phyloP scores from a whole-genome alignment of 2,797 vertebrate species.

The Sandelia bainsii region DNA sequence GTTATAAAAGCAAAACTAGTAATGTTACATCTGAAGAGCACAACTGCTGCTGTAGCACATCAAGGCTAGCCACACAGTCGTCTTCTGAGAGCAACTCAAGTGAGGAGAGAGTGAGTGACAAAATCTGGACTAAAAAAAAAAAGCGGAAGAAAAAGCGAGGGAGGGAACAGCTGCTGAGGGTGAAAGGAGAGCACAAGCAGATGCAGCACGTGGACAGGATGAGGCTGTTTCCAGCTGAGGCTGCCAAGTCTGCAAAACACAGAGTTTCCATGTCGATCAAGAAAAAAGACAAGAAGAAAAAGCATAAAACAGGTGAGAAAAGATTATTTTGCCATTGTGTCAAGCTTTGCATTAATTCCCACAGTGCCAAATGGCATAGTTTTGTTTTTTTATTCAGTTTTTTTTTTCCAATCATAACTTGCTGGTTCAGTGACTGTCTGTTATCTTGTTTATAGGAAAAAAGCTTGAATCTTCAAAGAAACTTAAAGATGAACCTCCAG shows the following conservation, averaged over 20 bases:
- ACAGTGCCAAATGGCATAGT: background rate
- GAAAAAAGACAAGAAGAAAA: conserved; percentile 92
- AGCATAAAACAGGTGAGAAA: conserved; percentile 90
- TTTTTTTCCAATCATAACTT: background rate
- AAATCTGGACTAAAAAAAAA: conserved; percentile 87
- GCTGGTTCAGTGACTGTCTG: background rate
- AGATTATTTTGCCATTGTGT: background rate
- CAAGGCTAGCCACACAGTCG: conserved; percentile 14
- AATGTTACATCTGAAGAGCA: conserved; percentile 37
- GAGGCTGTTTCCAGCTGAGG: conserved; percentile 82
- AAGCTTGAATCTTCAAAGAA: conserved; percentile 87
- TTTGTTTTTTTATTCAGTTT: background rate
- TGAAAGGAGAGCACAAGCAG: conserved; percentile 78
- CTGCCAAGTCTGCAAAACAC: conserved; percentile 84
- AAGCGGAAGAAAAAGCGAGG: conserved; percentile 92
- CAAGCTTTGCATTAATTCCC: background rate
- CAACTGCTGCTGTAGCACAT: conserved; percentile 48
- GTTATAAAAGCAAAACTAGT: conserved; percentile 44
- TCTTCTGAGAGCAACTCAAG: conserved; percentile 64
- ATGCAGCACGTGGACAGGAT: conserved; percentile 75
- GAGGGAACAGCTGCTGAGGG: conserved; percentile 84
- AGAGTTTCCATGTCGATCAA: conserved; percentile 85
- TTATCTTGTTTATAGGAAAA: conserved; percentile 86
- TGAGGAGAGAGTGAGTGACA: conserved; percentile 57
- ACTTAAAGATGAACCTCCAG: conserved; percentile 83